Conservation (phyloP, 2,888 invertebrate species). For the Heliconius ethilla region DNA sequence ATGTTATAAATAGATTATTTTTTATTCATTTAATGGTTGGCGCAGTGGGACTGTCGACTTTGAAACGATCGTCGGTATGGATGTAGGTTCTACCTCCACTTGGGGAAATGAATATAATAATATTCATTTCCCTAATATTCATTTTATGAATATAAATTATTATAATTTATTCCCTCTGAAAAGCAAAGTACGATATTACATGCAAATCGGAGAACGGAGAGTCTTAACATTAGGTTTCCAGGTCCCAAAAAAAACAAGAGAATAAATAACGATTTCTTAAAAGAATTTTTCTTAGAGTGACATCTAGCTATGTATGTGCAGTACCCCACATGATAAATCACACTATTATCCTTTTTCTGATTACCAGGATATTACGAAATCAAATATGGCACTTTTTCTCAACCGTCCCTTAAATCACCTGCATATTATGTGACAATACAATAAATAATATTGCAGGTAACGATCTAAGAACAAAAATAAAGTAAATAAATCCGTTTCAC, state of each 20-base stretch:
- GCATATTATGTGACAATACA: background rate
- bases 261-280: background rate
- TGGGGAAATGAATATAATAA: background rate
- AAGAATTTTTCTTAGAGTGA: background rate
- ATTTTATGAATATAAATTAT: background rate
- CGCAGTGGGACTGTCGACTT: no score
- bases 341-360: constrained; percentile 11
- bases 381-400: background rate
- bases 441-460: background rate
- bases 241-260: background rate
- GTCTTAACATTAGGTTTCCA: background rate
- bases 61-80: background rate
- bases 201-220: background rate
- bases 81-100: background rate
- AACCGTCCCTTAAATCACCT: background rate
- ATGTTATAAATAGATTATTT: background rate
- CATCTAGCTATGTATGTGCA: background rate
- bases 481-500: no score
- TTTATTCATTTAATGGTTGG: background rate
- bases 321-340: background rate
- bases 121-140: no score
- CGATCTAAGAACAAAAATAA: no score
- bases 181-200: background rate
- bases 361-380: background rate
- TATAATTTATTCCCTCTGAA: background rate